Base-by-base conservation (phyloP, 2,888 invertebrate species). In the Itoplectis maculator region DNA sequence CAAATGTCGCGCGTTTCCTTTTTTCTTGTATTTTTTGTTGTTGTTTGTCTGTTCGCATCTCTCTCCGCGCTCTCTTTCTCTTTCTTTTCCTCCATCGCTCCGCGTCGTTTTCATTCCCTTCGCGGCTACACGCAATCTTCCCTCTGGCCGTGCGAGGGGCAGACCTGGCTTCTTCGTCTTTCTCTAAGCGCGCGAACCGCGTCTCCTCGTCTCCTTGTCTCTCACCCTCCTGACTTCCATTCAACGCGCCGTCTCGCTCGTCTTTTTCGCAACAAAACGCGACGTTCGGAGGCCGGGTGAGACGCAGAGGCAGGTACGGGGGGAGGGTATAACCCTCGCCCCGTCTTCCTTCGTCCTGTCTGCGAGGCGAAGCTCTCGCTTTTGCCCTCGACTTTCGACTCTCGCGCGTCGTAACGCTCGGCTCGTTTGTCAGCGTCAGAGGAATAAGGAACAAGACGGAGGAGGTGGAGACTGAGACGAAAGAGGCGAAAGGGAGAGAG, bases 341-440 rank as follows among this genome's bases (percentile, higher is more conserved):
- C 56, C 45, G 23, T 56, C 42, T 23, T 42, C 49, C 42, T 20
- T 75, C 37, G 65, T 63, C 45, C 61, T 49, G 70, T 70, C 79
- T 42, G n/a, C n/a, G n/a, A n/a, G n/a, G n/a, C n/a, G n/a, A n/a
- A n/a, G n/a, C 73, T 61, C 72, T 59, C 9, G 23, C 76, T 45
- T 79, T 75, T 72, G 79, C 66, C 54, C 76, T 69, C 76, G 82
- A 79, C 75, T 73, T 45, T 47, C 45, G 45, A 20, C 29, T 54
- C 54, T 56, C 70, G 40, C 35, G 70, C 56, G 56, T 56, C 56
- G 70, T 56, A 70, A 70, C 70, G 70, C 54, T 56, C 66, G 51
- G 79, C 70, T 79, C 82, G 79, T 82, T 82, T 82, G 82, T 82
- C 82, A 82, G 79, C 79, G 82, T 82, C 82, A 66, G 20, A 61